These are phyloP conservation scores for Tethea ocularis DNA, from an alignment of 2,888 invertebrate genomes.

Conservation along the genomic window DNA sequence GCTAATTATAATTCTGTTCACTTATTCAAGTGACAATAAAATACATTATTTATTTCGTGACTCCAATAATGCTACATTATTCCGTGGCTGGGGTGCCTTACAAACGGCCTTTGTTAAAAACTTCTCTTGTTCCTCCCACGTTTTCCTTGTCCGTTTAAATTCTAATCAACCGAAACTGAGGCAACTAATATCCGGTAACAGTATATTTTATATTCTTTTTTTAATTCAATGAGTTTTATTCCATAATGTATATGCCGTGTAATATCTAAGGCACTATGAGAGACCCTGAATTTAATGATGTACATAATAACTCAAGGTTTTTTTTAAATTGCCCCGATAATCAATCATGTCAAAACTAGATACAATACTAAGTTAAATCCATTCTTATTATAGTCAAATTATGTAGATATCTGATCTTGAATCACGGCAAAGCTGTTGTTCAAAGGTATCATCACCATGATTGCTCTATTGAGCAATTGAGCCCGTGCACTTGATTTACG, in stretches of 20 bases:
- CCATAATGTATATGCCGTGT: not conserved
- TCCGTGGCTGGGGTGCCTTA: not conserved
- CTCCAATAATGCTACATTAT: conserved; percentile 1
- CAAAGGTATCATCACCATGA: conserved; percentile 29
- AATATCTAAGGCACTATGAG: too few relatives aligned
- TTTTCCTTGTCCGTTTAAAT: not conserved
- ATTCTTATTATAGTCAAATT: not conserved
- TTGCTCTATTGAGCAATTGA: conserved; percentile 49
- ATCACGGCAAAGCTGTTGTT: conserved; percentile 21
- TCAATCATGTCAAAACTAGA: not conserved
- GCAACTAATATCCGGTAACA: too few relatives aligned
- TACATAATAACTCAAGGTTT: not conserved
- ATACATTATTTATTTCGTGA: not conserved
- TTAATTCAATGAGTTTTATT: not conserved
- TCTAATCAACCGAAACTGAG: not conserved
- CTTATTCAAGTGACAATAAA: not conserved
- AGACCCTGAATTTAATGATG: not conserved
- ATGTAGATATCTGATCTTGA: conserved; percentile 13
- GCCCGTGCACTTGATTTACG: conserved; percentile 31
- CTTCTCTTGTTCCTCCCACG: not conserved
- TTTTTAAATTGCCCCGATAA: not conserved
- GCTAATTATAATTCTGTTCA: conserved; percentile 9
- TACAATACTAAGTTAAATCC: not conserved
- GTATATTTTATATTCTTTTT: too few relatives aligned
- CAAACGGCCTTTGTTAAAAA: not conserved